A percentile compares a stretch with the other conserved stretches of the same genome.
Evolutionary conservation across 37 sponge, comb jelly and placozoan genomes (phyloP).

Genomic region (Ephydatia muelleri): DNA sequence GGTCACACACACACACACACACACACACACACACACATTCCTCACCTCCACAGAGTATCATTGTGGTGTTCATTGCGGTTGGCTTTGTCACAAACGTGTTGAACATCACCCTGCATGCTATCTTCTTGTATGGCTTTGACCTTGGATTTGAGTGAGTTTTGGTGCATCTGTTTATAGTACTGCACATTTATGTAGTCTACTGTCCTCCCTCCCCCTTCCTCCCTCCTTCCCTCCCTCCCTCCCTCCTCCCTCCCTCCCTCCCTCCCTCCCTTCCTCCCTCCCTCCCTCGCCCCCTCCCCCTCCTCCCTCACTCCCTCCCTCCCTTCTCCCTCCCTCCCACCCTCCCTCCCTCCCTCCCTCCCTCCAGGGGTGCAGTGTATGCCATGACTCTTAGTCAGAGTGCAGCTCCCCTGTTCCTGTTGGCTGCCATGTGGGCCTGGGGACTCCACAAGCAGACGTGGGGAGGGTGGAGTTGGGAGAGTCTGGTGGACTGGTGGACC

Average conservation of each 20-base stretch:
- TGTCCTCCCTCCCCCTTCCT: background rate
- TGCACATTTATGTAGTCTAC: background rate
- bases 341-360: conserved; percentile 30
- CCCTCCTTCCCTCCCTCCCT: background rate
- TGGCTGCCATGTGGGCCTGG: conserved; percentile 23
- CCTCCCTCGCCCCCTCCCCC: conserved; percentile 42
- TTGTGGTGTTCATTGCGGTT: conserved; percentile 47
- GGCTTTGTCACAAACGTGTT: conserved; percentile 26
- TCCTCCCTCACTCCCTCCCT: too few relatives aligned
- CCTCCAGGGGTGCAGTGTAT: too few relatives aligned
- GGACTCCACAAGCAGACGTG: conserved; percentile 54
- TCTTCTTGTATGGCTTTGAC: conserved; percentile 27
- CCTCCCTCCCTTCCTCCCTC: background rate
- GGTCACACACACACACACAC: too few relatives aligned
- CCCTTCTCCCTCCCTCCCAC: conserved; percentile 34
- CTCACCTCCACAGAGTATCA: conserved; percentile 36
- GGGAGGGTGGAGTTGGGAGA: conserved; percentile 75
- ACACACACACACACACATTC: background rate
- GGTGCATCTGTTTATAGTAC: background rate
- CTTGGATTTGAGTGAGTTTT: conserved; percentile 39
- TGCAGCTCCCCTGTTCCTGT: conserved; percentile 33
- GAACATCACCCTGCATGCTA: background rate
- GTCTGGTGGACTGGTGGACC: conserved; percentile 15
- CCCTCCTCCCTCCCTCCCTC: background rate
- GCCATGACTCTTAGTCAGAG: too few relatives aligned